Percentiles rank a stretch among this genome's conserved stretches.
phyloP scores from a whole-genome alignment of 2,797 vertebrate genomes.

The Betta splendens region DNA sequence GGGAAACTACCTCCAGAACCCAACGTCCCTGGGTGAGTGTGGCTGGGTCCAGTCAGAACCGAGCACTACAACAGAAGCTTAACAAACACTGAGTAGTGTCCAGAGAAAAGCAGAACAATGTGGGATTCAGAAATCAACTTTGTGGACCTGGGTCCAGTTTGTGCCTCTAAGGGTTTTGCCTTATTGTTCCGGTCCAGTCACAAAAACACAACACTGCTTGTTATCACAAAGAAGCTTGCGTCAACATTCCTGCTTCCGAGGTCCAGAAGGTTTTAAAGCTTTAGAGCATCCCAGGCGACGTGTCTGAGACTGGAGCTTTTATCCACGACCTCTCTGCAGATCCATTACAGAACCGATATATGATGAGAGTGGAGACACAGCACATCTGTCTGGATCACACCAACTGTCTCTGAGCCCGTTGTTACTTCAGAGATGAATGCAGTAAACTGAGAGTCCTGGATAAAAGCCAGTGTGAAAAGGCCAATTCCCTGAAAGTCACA shows the following conservation, averaged over 20 bases:
- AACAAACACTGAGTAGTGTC: slow-evolving; percentile 5
- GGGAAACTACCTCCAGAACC: slow-evolving; percentile 40
- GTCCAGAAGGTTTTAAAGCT: too few relatives aligned
- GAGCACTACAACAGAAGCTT: slow-evolving; percentile 46
- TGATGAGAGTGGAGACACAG: too few relatives aligned
- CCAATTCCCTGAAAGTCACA: slow-evolving; percentile 43
- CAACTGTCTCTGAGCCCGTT: too few relatives aligned
- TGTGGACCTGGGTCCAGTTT: slow-evolving; percentile 33
- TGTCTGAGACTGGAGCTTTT: too few relatives aligned
- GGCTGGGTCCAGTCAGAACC: slow-evolving; percentile 37
- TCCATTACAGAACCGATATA: too few relatives aligned
- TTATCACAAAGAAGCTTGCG: too few relatives aligned
- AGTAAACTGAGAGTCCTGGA: background rate
- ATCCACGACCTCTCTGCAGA: too few relatives aligned
- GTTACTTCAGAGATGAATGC: too few relatives aligned
- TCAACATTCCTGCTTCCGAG: too few relatives aligned
- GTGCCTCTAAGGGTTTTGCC: slow-evolving; percentile 26
- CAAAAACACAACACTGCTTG: too few relatives aligned
- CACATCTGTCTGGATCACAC: too few relatives aligned
- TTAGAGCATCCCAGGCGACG: too few relatives aligned
- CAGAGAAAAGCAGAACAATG: slow-evolving; percentile 13
- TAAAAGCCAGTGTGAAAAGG: background rate
- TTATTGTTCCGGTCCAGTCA: background rate
- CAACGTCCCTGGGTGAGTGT: slow-evolving; percentile 29
- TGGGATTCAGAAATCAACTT: slow-evolving; percentile 8